A percentile compares a stretch with the other conserved stretches of the same genome.
These are phyloP conservation scores for Laspeyria flexula DNA, from an alignment of 2,888 invertebrate species.

Conservation along the genomic window DNA sequence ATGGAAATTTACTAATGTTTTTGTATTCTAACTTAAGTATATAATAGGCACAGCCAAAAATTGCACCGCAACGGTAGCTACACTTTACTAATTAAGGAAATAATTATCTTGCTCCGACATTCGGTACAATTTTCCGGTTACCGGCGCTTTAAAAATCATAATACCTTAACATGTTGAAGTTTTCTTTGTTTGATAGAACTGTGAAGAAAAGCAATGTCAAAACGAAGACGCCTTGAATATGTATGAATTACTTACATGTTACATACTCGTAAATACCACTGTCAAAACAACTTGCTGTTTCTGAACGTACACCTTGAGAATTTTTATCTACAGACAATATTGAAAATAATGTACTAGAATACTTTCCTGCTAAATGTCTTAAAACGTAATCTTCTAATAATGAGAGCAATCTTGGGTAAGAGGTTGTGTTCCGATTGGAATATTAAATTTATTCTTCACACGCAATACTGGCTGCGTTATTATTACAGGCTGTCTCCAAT, in stretches of 20 bases:
- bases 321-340: too few relatives aligned
- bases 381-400: too few relatives aligned
- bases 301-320: too few relatives aligned
- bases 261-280: background rate
- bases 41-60: conserved; percentile 4
- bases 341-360: too few relatives aligned
- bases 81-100: conserved; percentile 4
- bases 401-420: too few relatives aligned
- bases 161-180: background rate
- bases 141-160: background rate
- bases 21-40: conserved; percentile 3
- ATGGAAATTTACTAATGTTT: conserved; percentile 16
- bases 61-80: background rate
- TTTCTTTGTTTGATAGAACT: background rate
- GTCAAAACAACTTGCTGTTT: too few relatives aligned
- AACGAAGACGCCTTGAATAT: background rate
- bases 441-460: too few relatives aligned
- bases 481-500: too few relatives aligned
- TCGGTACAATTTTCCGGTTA: background rate
- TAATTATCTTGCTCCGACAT: conserved; percentile 2
- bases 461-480: too few relatives aligned
- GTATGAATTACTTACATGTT: background rate
- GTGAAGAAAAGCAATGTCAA: background rate
- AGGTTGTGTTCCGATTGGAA: too few relatives aligned
- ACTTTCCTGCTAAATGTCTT: too few relatives aligned